phyloP scores from a whole-genome alignment of 2,888 invertebrate genomes.

The Yponomeuta evonymella region DNA sequence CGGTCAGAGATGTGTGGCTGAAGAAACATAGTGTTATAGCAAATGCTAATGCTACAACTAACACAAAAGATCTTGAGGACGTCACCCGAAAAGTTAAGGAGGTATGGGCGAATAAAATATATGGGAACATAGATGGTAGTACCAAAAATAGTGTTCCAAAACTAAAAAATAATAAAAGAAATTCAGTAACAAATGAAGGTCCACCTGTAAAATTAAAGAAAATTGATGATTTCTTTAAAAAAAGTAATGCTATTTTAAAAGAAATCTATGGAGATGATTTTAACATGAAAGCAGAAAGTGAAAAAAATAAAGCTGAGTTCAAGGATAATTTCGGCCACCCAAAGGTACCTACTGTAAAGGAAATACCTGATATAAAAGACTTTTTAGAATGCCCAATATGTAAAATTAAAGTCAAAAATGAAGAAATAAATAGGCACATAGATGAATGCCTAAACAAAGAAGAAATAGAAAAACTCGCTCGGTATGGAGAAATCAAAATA shows the following conservation, averaged over 20 bases:
- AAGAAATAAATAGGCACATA: slow-evolving; percentile 58
- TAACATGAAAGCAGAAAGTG: slow-evolving; percentile 19
- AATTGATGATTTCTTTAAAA: slow-evolving; percentile 60
- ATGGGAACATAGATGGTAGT: slow-evolving; percentile 22
- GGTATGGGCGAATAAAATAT: slow-evolving; percentile 36
- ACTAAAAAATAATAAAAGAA: slow-evolving; percentile 11
- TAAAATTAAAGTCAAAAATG: slow-evolving; percentile 39
- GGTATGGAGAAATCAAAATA: slow-evolving; percentile 16
- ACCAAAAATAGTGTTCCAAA: slow-evolving; percentile 1
- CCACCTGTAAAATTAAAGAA: slow-evolving; percentile 55
- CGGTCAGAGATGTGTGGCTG: slow-evolving; percentile 33
- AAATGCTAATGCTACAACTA: background rate
- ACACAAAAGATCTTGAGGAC: slow-evolving; percentile 10
- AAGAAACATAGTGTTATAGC: slow-evolving; percentile 11
- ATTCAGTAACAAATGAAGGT: slow-evolving; percentile 17
- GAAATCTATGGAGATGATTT: slow-evolving; percentile 62
- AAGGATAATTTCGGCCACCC: slow-evolving; percentile 29
- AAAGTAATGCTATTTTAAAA: slow-evolving; percentile 36
- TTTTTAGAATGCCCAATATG: slow-evolving; percentile 66
- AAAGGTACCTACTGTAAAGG: slow-evolving; percentile 31
- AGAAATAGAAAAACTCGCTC: slow-evolving; percentile 41
- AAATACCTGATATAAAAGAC: slow-evolving; percentile 25
- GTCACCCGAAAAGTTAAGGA: slow-evolving; percentile 13
- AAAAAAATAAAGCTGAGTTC: background rate
- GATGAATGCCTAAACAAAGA: slow-evolving; percentile 66